These are phyloP conservation scores for Bombus superbus DNA, from an alignment of 1,140 invertebrate genomes.

Conservation along the genomic window DNA sequence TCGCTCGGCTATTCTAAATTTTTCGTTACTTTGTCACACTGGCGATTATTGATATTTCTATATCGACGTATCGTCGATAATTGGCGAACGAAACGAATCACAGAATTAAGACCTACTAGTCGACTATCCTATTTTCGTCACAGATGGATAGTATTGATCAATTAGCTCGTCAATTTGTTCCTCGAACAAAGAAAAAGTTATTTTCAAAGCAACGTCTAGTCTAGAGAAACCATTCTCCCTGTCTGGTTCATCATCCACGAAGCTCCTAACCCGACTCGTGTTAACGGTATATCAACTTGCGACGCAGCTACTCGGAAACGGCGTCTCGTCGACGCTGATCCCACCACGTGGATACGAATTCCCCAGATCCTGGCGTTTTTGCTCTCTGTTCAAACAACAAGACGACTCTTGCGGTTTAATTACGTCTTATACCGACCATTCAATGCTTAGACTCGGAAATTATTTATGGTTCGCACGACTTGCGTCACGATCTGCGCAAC, in stretches of 20 bases:
- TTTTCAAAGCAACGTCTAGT: not conserved
- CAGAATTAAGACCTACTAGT: no score
- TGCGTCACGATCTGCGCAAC: no score
- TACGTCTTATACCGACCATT: not conserved
- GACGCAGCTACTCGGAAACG: slow-evolving; percentile 52
- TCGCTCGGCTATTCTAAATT: no score
- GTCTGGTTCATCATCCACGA: slow-evolving; percentile 39
- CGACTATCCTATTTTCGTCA: no score
- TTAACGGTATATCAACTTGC: slow-evolving; percentile 60
- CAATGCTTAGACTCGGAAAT: not conserved
- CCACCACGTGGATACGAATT: not conserved
- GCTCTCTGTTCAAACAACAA: not conserved
- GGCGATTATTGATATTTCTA: no score
- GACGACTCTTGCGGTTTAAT: not conserved
- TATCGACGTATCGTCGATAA: no score
- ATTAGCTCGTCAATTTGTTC: not conserved
- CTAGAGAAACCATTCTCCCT: slow-evolving; percentile 7
- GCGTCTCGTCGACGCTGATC: not conserved
- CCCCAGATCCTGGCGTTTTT: not conserved
- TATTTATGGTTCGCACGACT: not conserved
- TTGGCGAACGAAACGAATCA: no score
- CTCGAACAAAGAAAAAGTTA: not conserved
- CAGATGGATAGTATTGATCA: not conserved
- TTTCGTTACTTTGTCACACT: no score
- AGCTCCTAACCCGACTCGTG: slow-evolving; percentile 37